Evolutionary conservation across 2,113 vertebrate species (phyloP).

Genomic region (Lathamus discolor): DNA sequence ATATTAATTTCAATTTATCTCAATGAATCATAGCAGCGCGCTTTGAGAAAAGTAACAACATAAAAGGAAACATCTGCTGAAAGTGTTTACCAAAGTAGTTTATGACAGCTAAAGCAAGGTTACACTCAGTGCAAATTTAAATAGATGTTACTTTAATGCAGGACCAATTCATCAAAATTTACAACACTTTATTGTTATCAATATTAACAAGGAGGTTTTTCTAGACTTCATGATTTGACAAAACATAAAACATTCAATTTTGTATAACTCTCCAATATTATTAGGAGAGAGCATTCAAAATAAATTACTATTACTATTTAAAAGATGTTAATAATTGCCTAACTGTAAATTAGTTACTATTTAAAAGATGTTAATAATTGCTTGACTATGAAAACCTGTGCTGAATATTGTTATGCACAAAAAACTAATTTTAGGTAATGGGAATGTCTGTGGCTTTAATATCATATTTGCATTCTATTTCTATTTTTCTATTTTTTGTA

Average conservation of each 20-base stretch:
- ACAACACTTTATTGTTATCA: neutral
- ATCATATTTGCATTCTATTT: neutral
- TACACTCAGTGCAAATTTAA: neutral
- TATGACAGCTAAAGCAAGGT: neutral
- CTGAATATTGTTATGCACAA: neutral
- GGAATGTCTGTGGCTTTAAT: neutral
- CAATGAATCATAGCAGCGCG: neutral
- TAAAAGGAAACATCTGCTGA: neutral
- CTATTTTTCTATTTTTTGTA: neutral
- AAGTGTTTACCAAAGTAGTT: neutral
- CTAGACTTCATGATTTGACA: neutral
- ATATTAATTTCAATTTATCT: neutral
- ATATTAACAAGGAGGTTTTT: neutral
- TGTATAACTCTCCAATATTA: neutral
- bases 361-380: neutral
- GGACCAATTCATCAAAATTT: neutral
- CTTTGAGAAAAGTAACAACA: neutral
- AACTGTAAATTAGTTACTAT: neutral
- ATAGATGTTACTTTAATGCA: neutral
- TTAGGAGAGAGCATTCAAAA: neutral
- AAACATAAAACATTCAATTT: neutral
- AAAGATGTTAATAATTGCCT: neutral
- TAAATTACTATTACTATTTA: neutral
- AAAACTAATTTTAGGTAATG: neutral
- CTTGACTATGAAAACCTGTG: neutral